These are phyloP conservation scores for Lampris incognitus DNA, from an alignment of 2,113 vertebrate species.

Conservation along the genomic window DNA sequence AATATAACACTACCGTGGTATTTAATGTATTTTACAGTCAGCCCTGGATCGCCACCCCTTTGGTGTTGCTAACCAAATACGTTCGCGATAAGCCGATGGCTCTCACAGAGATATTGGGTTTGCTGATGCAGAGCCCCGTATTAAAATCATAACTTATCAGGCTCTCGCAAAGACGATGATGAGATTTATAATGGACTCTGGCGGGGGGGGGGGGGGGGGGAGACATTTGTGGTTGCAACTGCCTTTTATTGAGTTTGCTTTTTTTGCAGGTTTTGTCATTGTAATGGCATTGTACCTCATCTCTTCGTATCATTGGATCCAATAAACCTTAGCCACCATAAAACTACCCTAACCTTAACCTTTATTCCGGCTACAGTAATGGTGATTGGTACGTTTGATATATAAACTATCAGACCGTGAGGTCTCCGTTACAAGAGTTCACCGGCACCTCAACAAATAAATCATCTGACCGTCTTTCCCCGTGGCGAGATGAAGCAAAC, in stretches of 20 bases:
- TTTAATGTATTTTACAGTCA: no score
- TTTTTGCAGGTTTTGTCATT: not conserved
- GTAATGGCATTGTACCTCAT: not conserved
- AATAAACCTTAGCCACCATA: not conserved
- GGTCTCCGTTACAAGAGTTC: no score
- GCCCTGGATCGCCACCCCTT: not conserved
- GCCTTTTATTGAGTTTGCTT: not conserved
- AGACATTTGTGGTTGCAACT: conserved; percentile 10
- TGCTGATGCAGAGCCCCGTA: conserved; percentile 20
- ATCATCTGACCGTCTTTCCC: not conserved
- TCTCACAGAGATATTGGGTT: conserved; percentile 20
- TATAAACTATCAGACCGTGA: no score
- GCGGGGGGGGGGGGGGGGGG: not conserved
- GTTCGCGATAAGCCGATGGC: not conserved
- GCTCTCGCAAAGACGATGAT: conserved; percentile 39
- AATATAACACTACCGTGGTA: no score
- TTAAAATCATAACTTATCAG: conserved; percentile 31
- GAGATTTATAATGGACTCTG: conserved; percentile 30
- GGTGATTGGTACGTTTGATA: not conserved
- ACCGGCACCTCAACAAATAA: no score
- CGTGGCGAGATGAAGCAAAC: not conserved
- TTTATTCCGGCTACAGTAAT: not conserved
- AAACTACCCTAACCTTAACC: not conserved
- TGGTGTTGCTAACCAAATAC: conserved; percentile 26
- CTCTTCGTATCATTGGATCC: conserved; percentile 13